Evolutionary conservation across 1,140 invertebrate species (phyloP).

Genomic region (Tribolium madens): DNA sequence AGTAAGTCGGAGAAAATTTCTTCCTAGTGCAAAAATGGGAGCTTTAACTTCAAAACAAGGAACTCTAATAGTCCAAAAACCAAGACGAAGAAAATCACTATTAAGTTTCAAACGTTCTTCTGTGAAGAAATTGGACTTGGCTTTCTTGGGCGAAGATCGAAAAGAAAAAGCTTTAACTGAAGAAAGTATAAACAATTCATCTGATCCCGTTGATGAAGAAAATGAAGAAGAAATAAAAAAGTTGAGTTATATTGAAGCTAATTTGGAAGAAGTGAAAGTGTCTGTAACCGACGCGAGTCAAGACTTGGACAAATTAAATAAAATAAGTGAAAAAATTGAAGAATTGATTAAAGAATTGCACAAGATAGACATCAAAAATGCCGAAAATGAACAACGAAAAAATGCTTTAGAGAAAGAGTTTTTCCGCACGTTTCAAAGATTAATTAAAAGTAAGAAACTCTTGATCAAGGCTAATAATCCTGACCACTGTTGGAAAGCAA

Average conservation of each 20-base stretch:
- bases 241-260: not conserved
- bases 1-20: not conserved
- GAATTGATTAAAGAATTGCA: not conserved
- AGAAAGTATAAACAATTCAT: not conserved
- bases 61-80: not conserved
- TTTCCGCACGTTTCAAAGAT: not conserved
- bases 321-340: not conserved
- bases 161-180: not conserved
- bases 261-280: not conserved
- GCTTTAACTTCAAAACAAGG: not conserved
- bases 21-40: not conserved
- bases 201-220: not conserved
- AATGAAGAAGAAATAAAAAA: not conserved
- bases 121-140: too few relatives aligned
- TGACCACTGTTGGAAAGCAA: not conserved
- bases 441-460: not conserved
- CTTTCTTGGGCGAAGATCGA: not conserved
- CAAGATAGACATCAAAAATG: not conserved
- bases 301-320: not conserved
- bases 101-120: not conserved
- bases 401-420: not conserved
- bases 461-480: not conserved
- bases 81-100: not conserved
- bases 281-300: not conserved
- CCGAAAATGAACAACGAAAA: not conserved